Base-by-base conservation (phyloP, 2,888 invertebrate species). In the Microplitis deprimator region DNA sequence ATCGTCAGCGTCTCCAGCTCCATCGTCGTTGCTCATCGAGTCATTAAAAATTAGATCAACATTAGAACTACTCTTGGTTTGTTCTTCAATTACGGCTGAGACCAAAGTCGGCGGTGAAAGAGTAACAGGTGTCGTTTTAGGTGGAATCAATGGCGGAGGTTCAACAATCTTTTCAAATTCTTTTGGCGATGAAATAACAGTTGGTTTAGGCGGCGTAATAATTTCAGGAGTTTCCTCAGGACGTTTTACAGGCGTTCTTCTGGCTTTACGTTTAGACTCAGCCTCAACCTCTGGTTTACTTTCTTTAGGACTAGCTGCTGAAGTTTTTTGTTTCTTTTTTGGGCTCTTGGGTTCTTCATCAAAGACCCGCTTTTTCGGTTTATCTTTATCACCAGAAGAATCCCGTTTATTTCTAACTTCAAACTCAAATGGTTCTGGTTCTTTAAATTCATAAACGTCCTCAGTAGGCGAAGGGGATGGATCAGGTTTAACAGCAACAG, bases 361-460 rank as follows among this genome's bases (percentile, higher is more conserved):
- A 50, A 89, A 88, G 2, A 87, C 81, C 4, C 89, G 85, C 40
- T 89, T 90, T 71, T 89, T 89, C 17, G 77, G 73, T 71, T 89
- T 89, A 1, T 89, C 89, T 68, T 87, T 87, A 4, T 89, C 89
- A 8, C 81, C 84, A n/a, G 68, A 77, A 0, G 87, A 85, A 69
- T 89, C 89, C 1, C 89, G 83, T 68, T 90, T 90, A 73, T 88
- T 89, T 13, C 85, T 76, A 7, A 94, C 92, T 89, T 96, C 96
- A 82, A 96, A 93, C 87, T 96, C 96, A 86, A 96, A 96, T 0
- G 96, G 96, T 88, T 96, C 96, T 0, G 96, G 96, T 89, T 96
- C 96, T 88, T 96, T 96, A 86, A 96, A 96, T 89, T 96, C 96
- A 86, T 96, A 96, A 79, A 96, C 94, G 87, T 96, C 96, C 68